phyloP scores from a whole-genome alignment of 2,797 vertebrate species.

The Ciconia nigra region DNA sequence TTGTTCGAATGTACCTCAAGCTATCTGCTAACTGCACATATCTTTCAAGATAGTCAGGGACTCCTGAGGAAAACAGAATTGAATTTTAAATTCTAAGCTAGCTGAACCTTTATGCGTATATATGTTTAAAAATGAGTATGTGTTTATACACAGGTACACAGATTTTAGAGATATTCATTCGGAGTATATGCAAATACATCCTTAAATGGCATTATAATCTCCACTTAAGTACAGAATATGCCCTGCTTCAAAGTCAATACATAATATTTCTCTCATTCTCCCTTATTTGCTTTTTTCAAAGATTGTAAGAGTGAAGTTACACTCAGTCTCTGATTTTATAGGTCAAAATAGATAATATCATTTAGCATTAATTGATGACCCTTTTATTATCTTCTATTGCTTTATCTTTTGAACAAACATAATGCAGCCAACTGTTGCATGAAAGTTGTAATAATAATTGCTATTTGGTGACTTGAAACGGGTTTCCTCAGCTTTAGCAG shows the following conservation, averaged over 20 bases:
- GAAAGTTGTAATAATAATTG: not conserved
- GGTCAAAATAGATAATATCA: not conserved
- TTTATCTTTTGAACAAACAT: constrained; percentile 21
- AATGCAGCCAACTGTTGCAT: not conserved
- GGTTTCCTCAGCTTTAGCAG: constrained; percentile 5
- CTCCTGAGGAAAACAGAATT: not conserved
- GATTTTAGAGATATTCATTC: not conserved
- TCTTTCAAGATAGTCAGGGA: constrained; percentile 1
- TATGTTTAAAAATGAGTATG: not conserved
- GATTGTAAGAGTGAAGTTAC: not conserved
- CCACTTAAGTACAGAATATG: not conserved
- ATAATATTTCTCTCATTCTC: not conserved
- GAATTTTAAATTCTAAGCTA: not conserved
- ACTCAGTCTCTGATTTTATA: not conserved
- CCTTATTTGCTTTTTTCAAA: not conserved
- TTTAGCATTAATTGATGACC: constrained; percentile 14
- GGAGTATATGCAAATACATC: constrained; percentile 11
- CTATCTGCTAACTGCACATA: not conserved
- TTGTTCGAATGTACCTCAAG: not conserved
- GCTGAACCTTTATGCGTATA: not conserved
- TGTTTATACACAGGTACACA: not conserved
- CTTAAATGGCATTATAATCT: not conserved
- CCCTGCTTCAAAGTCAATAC: not conserved
- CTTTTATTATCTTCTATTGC: not conserved
- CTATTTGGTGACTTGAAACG: not conserved